Evolutionary conservation across 2,113 vertebrate genomes (phyloP), one percentile per base, ranked within the genome.

Genomic region (Chamaetylas fuelleborni): DNA sequence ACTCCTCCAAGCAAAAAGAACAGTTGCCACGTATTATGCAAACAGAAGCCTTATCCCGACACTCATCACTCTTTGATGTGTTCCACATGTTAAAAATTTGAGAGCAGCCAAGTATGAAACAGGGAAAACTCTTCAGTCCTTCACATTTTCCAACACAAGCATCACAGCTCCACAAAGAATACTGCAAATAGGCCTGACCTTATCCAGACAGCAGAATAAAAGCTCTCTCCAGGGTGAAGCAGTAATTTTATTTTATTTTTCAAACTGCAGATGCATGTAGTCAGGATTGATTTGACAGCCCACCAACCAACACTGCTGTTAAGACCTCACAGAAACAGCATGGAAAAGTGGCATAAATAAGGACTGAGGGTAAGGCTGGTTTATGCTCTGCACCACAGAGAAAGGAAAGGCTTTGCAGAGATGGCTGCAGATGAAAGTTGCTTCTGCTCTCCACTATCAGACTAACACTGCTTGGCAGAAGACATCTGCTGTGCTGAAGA

Each of bases 51-150:
- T 71, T 81, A 89, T 53, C 64, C 70, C 1, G 7, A 65, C 0
- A 6, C 19, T 83, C 12, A 8, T 74, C 85, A 71, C 38, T 85
- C 79, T 95, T 71, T 74, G 71, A 95, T 81, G 23, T 53, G 47
- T 90, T 96, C 81, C 85, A 93, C 84, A 74, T 67, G 74, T 88
- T 67, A 83, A 67, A 93, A 92, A 22, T 74, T 50, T 74, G 79
- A 95, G 26, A 86, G 51, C 33, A 83, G 82, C 43, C 90, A 96
- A 92, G 42, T 80, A 80, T 25, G 38, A 92, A 94, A 88, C 19
- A 64, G 14, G 26, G 56, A 81, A 58, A 81, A 90, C 34, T 88
- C 60, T 88, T 60, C 12, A 76, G 76, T 51, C 23, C 36, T 29
- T 90, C 64, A 62, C 54, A 66, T 77, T 94, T 94, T 92, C 82